Evolutionary conservation across 64 coral and sea anemone species (phyloP).

Genomic region (Platygyra sinensis): DNA sequence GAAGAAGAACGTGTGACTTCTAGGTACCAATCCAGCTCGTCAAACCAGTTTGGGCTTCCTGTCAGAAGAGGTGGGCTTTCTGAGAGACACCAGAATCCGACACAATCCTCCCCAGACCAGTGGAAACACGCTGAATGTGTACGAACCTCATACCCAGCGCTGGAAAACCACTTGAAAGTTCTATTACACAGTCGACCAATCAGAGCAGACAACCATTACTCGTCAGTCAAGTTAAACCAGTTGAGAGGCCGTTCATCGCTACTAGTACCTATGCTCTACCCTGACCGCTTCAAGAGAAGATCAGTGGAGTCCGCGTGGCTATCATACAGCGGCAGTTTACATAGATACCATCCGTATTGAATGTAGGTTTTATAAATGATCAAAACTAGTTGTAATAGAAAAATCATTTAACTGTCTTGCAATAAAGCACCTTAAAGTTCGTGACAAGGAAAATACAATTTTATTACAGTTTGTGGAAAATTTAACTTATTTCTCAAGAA

Average conservation of each 20-base stretch:
- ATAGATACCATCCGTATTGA: conserved; percentile 6
- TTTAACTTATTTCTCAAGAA: too few relatives aligned
- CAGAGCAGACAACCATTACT: neutral
- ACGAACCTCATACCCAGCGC: neutral
- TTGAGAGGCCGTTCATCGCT: neutral
- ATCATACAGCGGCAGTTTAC: neutral
- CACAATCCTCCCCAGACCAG: neutral
- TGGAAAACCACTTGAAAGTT: neutral
- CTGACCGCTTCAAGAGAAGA: neutral
- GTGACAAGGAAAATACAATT: too few relatives aligned
- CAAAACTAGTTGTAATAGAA: too few relatives aligned
- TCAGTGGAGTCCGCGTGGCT: neutral
- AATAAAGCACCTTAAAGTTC: too few relatives aligned
- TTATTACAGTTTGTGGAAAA: too few relatives aligned
- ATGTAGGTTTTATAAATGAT: neutral
- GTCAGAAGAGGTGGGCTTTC: too few relatives aligned
- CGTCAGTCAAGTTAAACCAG: neutral
- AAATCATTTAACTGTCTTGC: too few relatives aligned
- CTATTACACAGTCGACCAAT: neutral
- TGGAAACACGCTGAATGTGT: neutral
- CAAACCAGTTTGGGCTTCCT: conserved; percentile 8
- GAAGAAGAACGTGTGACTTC: neutral
- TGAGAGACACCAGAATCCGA: neutral
- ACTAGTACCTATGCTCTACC: neutral
- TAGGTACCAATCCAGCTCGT: neutral